Base-by-base conservation (phyloP, 2,113 vertebrate genomes). In the Archocentrus centrarchus region DNA sequence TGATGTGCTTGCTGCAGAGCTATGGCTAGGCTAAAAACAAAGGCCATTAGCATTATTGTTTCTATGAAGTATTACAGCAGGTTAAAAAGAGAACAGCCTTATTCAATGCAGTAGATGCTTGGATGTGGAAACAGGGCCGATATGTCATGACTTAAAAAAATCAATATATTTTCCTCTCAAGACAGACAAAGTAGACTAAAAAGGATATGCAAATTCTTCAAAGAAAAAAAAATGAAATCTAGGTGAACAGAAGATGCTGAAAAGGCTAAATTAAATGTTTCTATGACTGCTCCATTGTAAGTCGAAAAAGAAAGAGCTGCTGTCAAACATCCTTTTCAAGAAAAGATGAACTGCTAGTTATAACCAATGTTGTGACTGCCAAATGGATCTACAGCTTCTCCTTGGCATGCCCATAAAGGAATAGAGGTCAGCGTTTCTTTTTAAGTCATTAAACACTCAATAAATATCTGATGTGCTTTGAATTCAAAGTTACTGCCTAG, bases 371-470 rank as follows among this genome's bases (percentile, higher is more conserved):
- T 73, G 66, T 73, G 66, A 73, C 66, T 32, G 24, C 44, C 44
- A 73, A 73, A 53, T 73, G 44, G 66, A 70, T 70, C 44, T 30
- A 53, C 44, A 73, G 44, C 11, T 27, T 73, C 24, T 73, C 44
- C 61, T 39, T 63, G 61, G 20, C 61, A 63, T 37, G 61, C 18
- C 61, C 66, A 73, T 53, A 32, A 73, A 73, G 66, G 44, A 73
- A 53, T n/a, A 73, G 75, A 82, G 76, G 47, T 73, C 80, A 47
- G 62, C 24, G 8, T 44, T 78, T 85, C 32, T 76, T 59, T 39
- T 58, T 24, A 80, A 80, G 62, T 44, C 70, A 59, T 13, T 15
- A 17, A 76, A 35, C 61, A 77, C 22, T 82, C 37, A 73, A 73
- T 73, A 73, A 73, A 73, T 73, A 73, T 53, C 66, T 73, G 24